phyloP scores from a whole-genome alignment of 2,113 vertebrate genomes.

The Maccullochella peelii region DNA sequence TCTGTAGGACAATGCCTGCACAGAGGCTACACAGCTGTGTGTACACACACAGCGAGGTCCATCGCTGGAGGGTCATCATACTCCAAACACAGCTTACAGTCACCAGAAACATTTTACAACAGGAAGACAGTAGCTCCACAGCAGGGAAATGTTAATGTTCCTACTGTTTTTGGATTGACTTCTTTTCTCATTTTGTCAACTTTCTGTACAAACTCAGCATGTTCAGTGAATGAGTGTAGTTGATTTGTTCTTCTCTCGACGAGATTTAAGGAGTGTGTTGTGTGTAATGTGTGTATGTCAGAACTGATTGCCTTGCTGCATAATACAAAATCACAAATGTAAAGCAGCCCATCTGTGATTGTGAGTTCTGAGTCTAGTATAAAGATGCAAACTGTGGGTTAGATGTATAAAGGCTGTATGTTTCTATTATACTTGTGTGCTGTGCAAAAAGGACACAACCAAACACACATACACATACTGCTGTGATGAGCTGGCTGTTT shows the following conservation, averaged over 20 bases:
- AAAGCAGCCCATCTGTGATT: slow-evolving; percentile 55
- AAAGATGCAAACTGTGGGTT: slow-evolving; percentile 42
- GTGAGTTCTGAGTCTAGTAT: slow-evolving; percentile 28
- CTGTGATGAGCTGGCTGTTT: slow-evolving; percentile 37
- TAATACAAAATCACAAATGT: slow-evolving; percentile 36
- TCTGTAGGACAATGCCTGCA: slow-evolving; percentile 70
- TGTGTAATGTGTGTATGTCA: slow-evolving; percentile 45
- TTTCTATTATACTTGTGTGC: slow-evolving; percentile 12
- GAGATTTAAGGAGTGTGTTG: slow-evolving; percentile 24
- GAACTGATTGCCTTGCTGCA: slow-evolving; percentile 36
- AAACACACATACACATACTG: slow-evolving; percentile 9
- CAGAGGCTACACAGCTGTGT: slow-evolving; percentile 76
- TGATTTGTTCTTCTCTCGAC: slow-evolving; percentile 16
- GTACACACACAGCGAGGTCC: slow-evolving; percentile 51
- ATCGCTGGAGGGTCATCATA: slow-evolving; percentile 59
- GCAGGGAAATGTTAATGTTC: slow-evolving; percentile 51
- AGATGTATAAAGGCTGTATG: slow-evolving; percentile 28
- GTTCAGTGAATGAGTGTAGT: slow-evolving; percentile 9
- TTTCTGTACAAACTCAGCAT: slow-evolving; percentile 24
- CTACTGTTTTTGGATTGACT: slow-evolving; percentile 39
- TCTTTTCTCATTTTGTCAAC: slow-evolving; percentile 35
- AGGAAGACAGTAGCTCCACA: slow-evolving; percentile 60
- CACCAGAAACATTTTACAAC: slow-evolving; percentile 56
- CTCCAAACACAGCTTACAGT: slow-evolving; percentile 55
- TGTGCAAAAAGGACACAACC: slow-evolving; percentile 1